Percentiles rank a stretch among this genome's conserved stretches.
Evolutionary conservation across 2,888 invertebrate species (phyloP).

Genomic region (Podotricha telesiphe): DNA sequence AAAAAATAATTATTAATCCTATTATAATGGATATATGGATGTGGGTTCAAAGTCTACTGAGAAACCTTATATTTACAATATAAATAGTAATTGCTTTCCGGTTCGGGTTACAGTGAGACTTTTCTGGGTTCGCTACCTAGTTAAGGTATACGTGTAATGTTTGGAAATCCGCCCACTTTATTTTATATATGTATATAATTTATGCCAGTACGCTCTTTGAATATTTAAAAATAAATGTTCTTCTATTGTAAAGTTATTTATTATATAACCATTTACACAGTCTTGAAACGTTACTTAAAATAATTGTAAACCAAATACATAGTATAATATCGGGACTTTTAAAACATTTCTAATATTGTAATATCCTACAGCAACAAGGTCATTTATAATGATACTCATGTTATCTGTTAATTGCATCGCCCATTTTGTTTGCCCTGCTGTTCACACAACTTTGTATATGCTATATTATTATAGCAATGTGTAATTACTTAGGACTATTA

Average conservation of each 20-base stretch:
- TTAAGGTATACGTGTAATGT: too few relatives aligned
- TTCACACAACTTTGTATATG: conserved; percentile 2
- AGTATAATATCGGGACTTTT: not conserved
- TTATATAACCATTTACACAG: too few relatives aligned
- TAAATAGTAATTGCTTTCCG: not conserved
- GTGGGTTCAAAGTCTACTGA: too few relatives aligned
- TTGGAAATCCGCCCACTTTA: too few relatives aligned
- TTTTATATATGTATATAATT: too few relatives aligned
- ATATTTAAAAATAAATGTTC: too few relatives aligned
- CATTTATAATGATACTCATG: conserved; percentile 25
- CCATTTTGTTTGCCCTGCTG: conserved; percentile 29
- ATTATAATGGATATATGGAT: too few relatives aligned
- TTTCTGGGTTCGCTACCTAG: too few relatives aligned
- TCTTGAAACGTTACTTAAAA: not conserved
- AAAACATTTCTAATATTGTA: not conserved
- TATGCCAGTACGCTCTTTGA: too few relatives aligned
- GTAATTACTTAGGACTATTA: conserved; percentile 5
- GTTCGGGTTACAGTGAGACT: not conserved
- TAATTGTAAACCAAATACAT: not conserved
- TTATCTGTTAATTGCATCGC: conserved; percentile 29
- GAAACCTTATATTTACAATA: conserved; percentile 2
- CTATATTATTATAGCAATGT: conserved; percentile 6
- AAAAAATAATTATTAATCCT: too few relatives aligned
- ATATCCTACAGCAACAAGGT: conserved; percentile 8
- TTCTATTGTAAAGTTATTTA: too few relatives aligned